Conservation (phyloP, 2,888 invertebrate species). For the Sarcophaga variegata region DNA sequence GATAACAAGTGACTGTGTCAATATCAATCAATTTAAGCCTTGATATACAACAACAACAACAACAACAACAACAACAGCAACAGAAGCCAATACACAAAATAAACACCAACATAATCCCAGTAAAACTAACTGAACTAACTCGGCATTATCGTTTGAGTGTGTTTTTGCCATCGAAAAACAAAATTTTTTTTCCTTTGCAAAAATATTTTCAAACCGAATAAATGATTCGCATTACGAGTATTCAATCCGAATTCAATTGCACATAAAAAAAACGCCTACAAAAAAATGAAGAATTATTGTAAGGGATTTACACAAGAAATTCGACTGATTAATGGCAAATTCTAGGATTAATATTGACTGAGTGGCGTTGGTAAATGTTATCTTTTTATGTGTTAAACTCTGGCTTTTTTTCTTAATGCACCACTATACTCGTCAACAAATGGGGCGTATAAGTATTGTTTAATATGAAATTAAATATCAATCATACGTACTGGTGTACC, state of each 20-base stretch:
- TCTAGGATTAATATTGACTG: not conserved
- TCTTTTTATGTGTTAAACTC: not conserved
- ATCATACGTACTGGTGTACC: not conserved
- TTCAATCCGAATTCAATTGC: not conserved
- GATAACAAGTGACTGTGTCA: constrained; percentile 69
- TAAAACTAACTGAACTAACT: too few species aligned
- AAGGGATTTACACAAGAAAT: not conserved
- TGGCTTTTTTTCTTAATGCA: not conserved
- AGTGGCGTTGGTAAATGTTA: not conserved
- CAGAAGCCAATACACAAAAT: not conserved
- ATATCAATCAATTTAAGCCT: constrained; percentile 66
- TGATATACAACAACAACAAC: constrained; percentile 35
- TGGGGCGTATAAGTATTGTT: constrained; percentile 20
- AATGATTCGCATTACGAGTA: not conserved
- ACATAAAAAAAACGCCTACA: not conserved
- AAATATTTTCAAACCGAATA: constrained; percentile 1
- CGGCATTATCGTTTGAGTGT: too few species aligned
- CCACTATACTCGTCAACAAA: not conserved
- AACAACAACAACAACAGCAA: constrained; percentile 9
- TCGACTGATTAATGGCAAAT: constrained; percentile 12
- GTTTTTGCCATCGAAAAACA: too few species aligned
- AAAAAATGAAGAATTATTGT: not conserved
- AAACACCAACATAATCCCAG: too few species aligned
- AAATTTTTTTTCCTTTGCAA: too few species aligned
- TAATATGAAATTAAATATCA: constrained; percentile 10